These are phyloP conservation scores for Balaenoptera acutorostrata DNA, from an alignment of 2,113 vertebrate genomes.

Conservation along the genomic window DNA sequence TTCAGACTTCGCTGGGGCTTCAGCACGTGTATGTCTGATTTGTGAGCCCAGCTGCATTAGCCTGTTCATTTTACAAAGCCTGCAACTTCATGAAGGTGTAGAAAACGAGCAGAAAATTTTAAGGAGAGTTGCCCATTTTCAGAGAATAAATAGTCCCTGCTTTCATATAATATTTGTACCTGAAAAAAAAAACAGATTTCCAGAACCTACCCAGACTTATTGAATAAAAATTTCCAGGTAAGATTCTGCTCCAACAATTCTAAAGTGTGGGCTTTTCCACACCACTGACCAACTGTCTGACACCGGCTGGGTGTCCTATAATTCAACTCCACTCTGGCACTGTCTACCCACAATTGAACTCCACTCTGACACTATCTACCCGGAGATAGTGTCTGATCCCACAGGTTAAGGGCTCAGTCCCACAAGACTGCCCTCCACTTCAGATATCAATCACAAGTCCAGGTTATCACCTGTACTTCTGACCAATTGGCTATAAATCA, in stretches of 20 bases:
- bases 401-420: neutral
- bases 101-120: neutral
- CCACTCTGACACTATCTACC: neutral
- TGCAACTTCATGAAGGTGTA: neutral
- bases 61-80: neutral
- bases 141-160: neutral
- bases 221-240: slow-evolving; percentile 5
- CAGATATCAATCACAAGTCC: neutral
- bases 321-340: neutral
- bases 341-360: neutral
- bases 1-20: neutral
- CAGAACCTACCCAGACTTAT: neutral
- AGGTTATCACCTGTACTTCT: neutral
- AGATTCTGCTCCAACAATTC: neutral
- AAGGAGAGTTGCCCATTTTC: neutral
- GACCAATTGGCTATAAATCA: neutral
- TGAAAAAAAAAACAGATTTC: neutral
- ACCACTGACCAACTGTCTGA: neutral
- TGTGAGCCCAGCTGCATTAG: neutral
- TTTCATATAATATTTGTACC: neutral
- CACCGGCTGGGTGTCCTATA: neutral
- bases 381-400: neutral
- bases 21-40: neutral
- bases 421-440: neutral
- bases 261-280: neutral